These are phyloP conservation scores for Taenioides sp. DNA, from an alignment of 2,797 vertebrate genomes.

Conservation along the genomic window DNA sequence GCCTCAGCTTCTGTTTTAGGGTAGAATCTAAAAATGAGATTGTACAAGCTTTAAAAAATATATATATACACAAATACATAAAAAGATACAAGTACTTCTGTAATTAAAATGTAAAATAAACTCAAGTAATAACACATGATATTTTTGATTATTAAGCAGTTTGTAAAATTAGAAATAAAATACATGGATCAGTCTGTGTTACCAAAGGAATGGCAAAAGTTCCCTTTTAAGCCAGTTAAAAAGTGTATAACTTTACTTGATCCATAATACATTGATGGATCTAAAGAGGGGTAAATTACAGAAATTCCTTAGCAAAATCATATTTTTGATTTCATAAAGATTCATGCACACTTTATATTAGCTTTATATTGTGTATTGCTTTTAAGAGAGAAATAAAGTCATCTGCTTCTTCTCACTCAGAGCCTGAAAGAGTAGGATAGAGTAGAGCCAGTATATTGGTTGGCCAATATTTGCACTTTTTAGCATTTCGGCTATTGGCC, in stretches of 20 bases:
- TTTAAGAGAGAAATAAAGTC: too few relatives aligned
- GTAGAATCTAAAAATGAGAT: slow-evolving; percentile 18
- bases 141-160: too few relatives aligned
- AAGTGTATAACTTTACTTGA: background rate
- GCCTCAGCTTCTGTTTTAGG: slow-evolving; percentile 31
- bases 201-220: background rate
- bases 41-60: background rate
- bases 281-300: too few relatives aligned
- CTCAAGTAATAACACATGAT: background rate
- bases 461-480: too few relatives aligned
- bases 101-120: background rate
- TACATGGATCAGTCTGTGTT: too few relatives aligned
- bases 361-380: too few relatives aligned
- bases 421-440: too few relatives aligned
- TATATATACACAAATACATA: background rate
- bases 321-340: background rate
- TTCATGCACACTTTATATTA: background rate
- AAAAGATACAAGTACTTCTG: background rate
- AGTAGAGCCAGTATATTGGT: too few relatives aligned
- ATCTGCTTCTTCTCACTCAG: too few relatives aligned
- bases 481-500: too few relatives aligned
- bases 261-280: too few relatives aligned
- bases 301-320: background rate
- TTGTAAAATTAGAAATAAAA: too few relatives aligned
- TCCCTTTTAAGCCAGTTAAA: background rate